A percentile compares a stretch with the other conserved stretches of the same genome.
Evolutionary conservation across 2,888 invertebrate genomes (phyloP).

Genomic region (Panzeria rudis): DNA sequence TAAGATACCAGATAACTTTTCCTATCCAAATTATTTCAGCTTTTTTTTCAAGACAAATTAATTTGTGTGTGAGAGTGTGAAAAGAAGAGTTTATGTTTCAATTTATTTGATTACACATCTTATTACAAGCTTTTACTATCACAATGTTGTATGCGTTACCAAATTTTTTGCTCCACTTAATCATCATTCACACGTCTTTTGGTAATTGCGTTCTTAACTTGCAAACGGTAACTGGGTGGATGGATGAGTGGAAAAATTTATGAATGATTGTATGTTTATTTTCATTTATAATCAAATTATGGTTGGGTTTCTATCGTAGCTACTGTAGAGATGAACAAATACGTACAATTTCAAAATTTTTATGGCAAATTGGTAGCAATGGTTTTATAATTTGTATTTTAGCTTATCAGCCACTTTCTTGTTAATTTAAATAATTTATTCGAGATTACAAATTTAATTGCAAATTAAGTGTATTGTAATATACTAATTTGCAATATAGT

Average conservation of each 20-base stretch:
- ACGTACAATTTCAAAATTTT: background rate
- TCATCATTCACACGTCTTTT: constrained; percentile 45
- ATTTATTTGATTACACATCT: constrained; percentile 37
- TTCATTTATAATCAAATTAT: constrained; percentile 60
- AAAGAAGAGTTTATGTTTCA: constrained; percentile 23
- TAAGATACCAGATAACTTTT: constrained; percentile 2
- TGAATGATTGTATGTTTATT: constrained; percentile 7
- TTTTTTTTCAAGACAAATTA: constrained; percentile 45
- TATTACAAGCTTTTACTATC: constrained; percentile 13
- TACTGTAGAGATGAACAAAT: background rate
- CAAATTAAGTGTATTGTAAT: no score
- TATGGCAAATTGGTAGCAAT: background rate
- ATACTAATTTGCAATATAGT: no score
- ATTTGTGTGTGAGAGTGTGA: constrained; percentile 31
- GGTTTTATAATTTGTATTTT: background rate
- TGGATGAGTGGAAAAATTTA: background rate
- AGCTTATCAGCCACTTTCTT: no score
- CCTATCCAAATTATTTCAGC: constrained; percentile 1
- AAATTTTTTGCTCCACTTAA: constrained; percentile 45
- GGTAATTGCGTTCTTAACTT: constrained; percentile 45
- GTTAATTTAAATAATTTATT: no score
- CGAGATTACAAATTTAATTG: no score
- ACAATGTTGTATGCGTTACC: constrained; percentile 35
- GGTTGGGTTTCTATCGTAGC: constrained; percentile 23
- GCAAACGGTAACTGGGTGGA: background rate